Percentiles rank a stretch among this genome's conserved stretches.
phyloP scores from a whole-genome alignment of 2,113 vertebrate species.

The Crotalus tigris region DNA sequence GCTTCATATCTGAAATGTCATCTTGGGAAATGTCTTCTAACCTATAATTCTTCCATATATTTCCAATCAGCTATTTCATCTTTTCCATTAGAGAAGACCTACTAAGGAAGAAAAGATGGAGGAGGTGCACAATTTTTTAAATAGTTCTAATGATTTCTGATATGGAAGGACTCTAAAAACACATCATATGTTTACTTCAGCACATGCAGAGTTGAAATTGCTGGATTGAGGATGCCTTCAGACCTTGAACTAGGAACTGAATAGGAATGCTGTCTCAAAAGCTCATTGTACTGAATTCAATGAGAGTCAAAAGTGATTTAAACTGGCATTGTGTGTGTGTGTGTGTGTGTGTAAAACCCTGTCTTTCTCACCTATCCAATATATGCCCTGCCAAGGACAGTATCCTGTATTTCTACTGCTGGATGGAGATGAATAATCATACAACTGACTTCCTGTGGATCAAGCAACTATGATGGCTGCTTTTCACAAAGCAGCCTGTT shows the following conservation, averaged over 20 bases:
- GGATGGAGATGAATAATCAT: background rate
- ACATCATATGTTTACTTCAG: background rate
- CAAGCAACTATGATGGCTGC: no score
- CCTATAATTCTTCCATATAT: background rate
- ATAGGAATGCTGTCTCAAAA: background rate
- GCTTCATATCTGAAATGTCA: background rate
- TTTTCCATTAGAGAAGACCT: background rate
- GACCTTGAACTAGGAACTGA: background rate
- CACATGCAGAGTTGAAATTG: background rate
- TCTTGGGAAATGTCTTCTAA: background rate
- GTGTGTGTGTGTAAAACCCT: background rate
- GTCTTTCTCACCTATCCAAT: background rate
- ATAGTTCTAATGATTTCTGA: background rate
- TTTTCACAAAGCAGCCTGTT: no score
- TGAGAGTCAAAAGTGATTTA: background rate
- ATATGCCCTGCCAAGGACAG: background rate
- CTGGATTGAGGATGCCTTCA: background rate
- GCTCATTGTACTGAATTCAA: background rate
- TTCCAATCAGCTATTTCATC: background rate
- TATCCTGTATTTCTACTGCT: background rate
- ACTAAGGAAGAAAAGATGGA: background rate
- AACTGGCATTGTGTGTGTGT: background rate
- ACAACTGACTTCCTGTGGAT: no score
- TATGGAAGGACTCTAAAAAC: background rate
- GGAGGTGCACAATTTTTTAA: background rate